Evolutionary conservation across 1,140 invertebrate genomes (phyloP).

Genomic region (Drosophila navojoa): DNA sequence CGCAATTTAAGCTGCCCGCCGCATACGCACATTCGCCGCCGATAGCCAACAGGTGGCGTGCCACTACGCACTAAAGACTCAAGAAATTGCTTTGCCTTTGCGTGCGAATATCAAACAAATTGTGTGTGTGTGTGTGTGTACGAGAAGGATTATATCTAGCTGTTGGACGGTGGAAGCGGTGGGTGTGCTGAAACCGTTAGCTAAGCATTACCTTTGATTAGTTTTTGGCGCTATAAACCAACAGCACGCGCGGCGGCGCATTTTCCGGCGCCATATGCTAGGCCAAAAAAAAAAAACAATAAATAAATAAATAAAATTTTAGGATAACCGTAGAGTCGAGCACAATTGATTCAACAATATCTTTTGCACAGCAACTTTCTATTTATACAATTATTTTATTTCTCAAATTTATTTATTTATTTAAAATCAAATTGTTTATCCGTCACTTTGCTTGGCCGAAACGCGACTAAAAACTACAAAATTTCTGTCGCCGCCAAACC

Average conservation of each 20-base stretch:
- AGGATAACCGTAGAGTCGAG: background rate
- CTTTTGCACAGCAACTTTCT: background rate
- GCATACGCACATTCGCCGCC: background rate
- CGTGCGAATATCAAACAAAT: slow-evolving; percentile 56
- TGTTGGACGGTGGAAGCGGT: background rate
- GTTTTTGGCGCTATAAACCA: slow-evolving; percentile 38
- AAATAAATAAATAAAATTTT: too few species aligned
- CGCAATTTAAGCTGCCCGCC: slow-evolving; percentile 12
- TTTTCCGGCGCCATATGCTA: slow-evolving; percentile 54
- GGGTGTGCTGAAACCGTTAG: slow-evolving; percentile 11
- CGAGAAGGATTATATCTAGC: background rate
- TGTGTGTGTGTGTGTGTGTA: background rate
- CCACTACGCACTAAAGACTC: slow-evolving; percentile 8
- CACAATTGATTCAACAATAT: too few species aligned
- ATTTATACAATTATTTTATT: background rate
- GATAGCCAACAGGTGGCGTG: slow-evolving; percentile 43
- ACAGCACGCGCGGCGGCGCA: slow-evolving; percentile 47
- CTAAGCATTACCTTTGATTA: slow-evolving; percentile 28
- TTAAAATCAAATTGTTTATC: background rate
- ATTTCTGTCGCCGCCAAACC: too few species aligned
- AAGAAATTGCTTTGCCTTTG: slow-evolving; percentile 13
- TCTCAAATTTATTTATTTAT: background rate
- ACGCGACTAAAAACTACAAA: slow-evolving; percentile 28
- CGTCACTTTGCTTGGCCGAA: slow-evolving; percentile 16
- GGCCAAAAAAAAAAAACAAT: background rate